A percentile compares a stretch with the other conserved stretches of the same genome.
These are phyloP conservation scores for Heliconius cydno DNA, from an alignment of 2,888 invertebrate genomes.

Conservation along the genomic window DNA sequence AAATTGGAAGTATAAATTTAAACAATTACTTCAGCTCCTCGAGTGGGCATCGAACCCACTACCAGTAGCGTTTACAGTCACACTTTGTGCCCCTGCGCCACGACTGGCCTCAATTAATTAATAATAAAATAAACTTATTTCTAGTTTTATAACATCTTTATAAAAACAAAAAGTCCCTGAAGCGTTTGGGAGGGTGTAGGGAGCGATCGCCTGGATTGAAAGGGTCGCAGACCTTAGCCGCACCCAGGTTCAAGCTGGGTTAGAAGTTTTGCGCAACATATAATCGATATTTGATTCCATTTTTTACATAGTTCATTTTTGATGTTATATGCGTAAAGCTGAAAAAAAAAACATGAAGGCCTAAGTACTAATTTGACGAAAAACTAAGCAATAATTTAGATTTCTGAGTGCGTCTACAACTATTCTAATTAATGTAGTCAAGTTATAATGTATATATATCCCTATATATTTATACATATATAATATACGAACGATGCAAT, in stretches of 20 bases:
- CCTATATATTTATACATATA: not conserved
- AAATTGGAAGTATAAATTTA: no score
- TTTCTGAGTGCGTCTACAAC: not conserved
- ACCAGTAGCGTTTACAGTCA: no score
- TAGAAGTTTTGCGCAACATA: not conserved
- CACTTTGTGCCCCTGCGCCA: no score
- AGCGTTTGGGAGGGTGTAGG: constrained; percentile 27
- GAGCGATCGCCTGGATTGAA: constrained; percentile 23
- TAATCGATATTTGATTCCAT: not conserved
- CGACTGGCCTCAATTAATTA: not conserved
- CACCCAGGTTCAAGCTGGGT: constrained; percentile 20
- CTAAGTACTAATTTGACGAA: not conserved
- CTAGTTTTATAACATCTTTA: constrained; percentile 24
- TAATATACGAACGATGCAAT: not conserved
- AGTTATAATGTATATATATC: not conserved
- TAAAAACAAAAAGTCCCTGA: constrained; percentile 48
- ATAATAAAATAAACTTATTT: not conserved
- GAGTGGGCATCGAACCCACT: no score
- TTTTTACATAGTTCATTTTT: not conserved
- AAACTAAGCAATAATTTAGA: not conserved
- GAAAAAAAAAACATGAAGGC: no score
- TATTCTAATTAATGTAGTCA: not conserved
- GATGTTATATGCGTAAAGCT: not conserved
- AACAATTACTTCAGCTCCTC: no score
- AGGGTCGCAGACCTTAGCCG: constrained; percentile 29